Conservation (phyloP, 2,888 invertebrate genomes). For the Lithophane socia region DNA sequence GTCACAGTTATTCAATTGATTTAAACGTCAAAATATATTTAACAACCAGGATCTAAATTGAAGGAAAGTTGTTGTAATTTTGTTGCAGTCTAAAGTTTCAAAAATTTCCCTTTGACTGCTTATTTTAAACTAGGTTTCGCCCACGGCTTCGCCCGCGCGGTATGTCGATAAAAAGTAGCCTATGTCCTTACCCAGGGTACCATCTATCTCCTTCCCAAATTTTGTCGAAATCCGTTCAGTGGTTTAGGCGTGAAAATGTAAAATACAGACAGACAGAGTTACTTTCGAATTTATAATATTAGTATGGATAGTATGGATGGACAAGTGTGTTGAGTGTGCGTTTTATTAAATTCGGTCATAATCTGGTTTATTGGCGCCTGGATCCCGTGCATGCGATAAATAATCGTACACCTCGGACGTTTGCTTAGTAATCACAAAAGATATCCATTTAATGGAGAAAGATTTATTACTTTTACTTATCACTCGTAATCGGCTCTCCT, state of each 20-base stretch:
- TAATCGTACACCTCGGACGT: constrained; percentile 20
- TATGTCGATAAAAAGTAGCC: no score
- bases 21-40: constrained; percentile 13
- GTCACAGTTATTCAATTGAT: neutral
- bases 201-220: no score
- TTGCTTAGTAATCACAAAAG: constrained; percentile 25
- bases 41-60: constrained; percentile 3
- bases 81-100: neutral
- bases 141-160: no score
- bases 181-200: no score
- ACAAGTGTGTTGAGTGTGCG: neutral
- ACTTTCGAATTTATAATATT: no score
- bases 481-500: neutral
- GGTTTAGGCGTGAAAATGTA: no score
- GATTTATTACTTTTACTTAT: constrained; percentile 21
- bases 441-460: constrained; percentile 1
- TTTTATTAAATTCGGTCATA: neutral
- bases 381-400: constrained; percentile 33
- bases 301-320: no score
- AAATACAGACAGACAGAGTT: no score
- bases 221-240: no score
- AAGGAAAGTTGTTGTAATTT: neutral
- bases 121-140: no score
- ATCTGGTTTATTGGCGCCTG: constrained; percentile 33
- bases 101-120: neutral